A percentile compares a stretch with the other conserved stretches of the same genome.
phyloP scores from a whole-genome alignment of 2,113 vertebrate species.

The Anarrhichthys ocellatus region DNA sequence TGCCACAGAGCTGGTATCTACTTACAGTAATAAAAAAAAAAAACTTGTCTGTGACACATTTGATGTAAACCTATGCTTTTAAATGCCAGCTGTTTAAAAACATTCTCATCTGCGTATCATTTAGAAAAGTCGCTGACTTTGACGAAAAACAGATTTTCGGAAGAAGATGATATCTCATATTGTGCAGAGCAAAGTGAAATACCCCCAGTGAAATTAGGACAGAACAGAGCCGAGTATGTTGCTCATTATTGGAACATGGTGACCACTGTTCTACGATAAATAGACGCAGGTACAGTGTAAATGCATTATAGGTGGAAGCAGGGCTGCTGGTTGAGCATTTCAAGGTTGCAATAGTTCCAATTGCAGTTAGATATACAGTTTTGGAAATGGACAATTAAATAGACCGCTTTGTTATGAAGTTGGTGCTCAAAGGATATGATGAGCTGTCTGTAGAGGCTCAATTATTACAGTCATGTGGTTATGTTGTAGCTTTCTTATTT shows the following conservation, averaged over 20 bases:
- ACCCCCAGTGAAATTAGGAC: neutral
- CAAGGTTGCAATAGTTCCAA: neutral
- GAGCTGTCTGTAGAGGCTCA: no score
- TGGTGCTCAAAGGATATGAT: no score
- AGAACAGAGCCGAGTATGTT: slow-evolving; percentile 32
- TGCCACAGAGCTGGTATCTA: neutral
- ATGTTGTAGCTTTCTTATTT: neutral
- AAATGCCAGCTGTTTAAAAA: neutral
- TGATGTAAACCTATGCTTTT: neutral
- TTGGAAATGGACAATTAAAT: neutral
- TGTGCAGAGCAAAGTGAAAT: neutral
- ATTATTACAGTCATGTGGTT: neutral
- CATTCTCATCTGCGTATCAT: neutral
- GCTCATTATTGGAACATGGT: slow-evolving; percentile 15
- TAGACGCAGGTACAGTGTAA: neutral
- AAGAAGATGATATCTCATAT: neutral
- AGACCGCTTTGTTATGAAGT: neutral
- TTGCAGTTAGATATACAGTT: neutral
- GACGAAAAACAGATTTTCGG: neutral
- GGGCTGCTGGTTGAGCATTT: neutral
- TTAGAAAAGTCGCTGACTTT: neutral
- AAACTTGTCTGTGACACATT: neutral
- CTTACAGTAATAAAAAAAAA: neutral
- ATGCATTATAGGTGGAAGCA: neutral
- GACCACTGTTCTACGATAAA: neutral